phyloP scores from a whole-genome alignment of 2,888 invertebrate genomes.

The Empis livida region DNA sequence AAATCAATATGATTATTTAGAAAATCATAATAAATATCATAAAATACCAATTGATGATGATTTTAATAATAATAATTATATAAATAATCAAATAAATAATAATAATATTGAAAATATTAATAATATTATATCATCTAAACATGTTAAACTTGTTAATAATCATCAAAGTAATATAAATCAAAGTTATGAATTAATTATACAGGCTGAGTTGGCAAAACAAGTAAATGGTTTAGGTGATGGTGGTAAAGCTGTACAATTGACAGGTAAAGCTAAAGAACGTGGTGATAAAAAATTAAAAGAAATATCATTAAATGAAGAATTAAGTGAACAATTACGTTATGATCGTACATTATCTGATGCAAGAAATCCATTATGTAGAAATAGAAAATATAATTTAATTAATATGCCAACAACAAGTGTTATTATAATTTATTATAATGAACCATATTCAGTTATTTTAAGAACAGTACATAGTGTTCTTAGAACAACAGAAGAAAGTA shows the following conservation, averaged over 20 bases:
- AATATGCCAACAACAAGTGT: constrained; percentile 61
- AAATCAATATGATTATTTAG: not conserved
- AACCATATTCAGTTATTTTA: constrained; percentile 73
- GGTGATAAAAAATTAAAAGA: constrained; percentile 64
- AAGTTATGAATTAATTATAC: constrained; percentile 35
- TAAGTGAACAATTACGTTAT: constrained; percentile 78
- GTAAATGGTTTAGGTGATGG: constrained; percentile 57
- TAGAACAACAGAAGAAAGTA: constrained; percentile 48
- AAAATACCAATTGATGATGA: too few species aligned
- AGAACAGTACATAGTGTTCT: constrained; percentile 64
- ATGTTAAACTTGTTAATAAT: constrained; percentile 12
- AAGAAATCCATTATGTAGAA: constrained; percentile 28
- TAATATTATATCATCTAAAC: too few species aligned
- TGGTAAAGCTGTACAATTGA: constrained; percentile 53
- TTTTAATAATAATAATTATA: too few species aligned
- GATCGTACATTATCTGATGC: constrained; percentile 49
- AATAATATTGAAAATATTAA: too few species aligned
- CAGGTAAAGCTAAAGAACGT: constrained; percentile 47
- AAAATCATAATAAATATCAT: too few species aligned
- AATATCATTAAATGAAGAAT: constrained; percentile 75
- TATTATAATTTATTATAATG: constrained; percentile 81
- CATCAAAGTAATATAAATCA: constrained; percentile 9
- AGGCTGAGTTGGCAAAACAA: constrained; percentile 50
- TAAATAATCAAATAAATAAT: too few species aligned
- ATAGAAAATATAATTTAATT: constrained; percentile 41